Evolutionary conservation across 2,888 invertebrate genomes (phyloP).

Genomic region (Sminthurides aquaticus): DNA sequence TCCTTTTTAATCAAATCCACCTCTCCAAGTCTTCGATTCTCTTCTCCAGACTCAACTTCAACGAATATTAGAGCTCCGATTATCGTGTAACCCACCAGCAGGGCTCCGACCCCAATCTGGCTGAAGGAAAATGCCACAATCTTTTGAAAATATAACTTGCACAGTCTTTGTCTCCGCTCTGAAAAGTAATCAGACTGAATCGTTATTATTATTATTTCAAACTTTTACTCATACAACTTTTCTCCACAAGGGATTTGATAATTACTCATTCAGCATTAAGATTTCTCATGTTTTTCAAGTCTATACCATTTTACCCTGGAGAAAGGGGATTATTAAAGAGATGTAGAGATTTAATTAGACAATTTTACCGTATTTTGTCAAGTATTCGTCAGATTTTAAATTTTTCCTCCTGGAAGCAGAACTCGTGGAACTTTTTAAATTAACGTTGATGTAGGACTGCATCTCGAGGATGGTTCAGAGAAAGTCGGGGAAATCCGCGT

Average conservation of each 20-base stretch:
- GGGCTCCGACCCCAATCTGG: constrained; percentile 45
- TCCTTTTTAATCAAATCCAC: constrained; percentile 38
- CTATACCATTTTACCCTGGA: no score
- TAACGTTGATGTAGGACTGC: constrained; percentile 25
- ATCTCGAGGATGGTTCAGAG: constrained; percentile 1
- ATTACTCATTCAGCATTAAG: no score
- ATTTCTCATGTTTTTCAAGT: no score
- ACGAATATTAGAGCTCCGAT: constrained; percentile 45
- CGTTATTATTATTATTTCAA: no score
- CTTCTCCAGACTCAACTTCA: constrained; percentile 43
- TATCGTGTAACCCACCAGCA: constrained; percentile 45
- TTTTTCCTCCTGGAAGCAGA: no score
- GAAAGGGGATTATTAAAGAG: no score
- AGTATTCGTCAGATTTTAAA: no score
- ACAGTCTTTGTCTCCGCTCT: constrained; percentile 10
- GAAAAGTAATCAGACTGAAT: no score
- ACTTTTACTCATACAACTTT: no score
- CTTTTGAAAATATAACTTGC: constrained; percentile 35
- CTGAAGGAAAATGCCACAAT: constrained; percentile 36
- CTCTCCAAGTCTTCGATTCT: constrained; percentile 33
- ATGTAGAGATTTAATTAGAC: not conserved
- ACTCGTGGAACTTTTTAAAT: no score
- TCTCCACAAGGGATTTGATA: no score
- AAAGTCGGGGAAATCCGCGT: no score
- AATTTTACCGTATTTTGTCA: not conserved